Evolutionary conservation across 2,113 vertebrate species (phyloP).

Genomic region (Catharus minimus): DNA sequence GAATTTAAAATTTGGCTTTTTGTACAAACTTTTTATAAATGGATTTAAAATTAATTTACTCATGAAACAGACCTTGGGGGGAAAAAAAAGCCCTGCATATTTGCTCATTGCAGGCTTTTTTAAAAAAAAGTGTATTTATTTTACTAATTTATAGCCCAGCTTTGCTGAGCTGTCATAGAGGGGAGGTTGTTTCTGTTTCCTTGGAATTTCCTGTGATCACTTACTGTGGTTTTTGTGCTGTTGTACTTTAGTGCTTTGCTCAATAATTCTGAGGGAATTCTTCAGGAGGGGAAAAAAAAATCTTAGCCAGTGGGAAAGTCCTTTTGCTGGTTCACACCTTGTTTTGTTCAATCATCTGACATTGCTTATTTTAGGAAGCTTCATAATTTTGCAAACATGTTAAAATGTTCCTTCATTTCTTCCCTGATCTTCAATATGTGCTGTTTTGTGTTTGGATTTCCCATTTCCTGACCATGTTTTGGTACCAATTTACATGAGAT

Average conservation of each 20-base stretch:
- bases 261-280: neutral
- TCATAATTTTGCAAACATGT: neutral
- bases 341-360: neutral
- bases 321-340: neutral
- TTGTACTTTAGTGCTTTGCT: neutral
- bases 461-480: neutral
- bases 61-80: neutral
- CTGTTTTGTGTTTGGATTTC: neutral
- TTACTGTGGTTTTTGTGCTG: neutral
- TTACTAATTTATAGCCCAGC: neutral
- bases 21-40: rapidly evolving
- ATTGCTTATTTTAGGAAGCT: neutral
- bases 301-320: neutral
- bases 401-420: neutral
- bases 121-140: neutral
- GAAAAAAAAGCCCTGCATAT: neutral
- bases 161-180: neutral
- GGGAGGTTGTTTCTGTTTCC: neutral
- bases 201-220: neutral
- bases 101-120: neutral
- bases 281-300: neutral
- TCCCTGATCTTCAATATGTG: too few relatives aligned
- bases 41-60: neutral
- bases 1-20: too few relatives aligned
- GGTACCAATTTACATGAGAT: neutral